Base-by-base conservation (phyloP, 2,888 invertebrate species). In the Hylaea fasciaria region DNA sequence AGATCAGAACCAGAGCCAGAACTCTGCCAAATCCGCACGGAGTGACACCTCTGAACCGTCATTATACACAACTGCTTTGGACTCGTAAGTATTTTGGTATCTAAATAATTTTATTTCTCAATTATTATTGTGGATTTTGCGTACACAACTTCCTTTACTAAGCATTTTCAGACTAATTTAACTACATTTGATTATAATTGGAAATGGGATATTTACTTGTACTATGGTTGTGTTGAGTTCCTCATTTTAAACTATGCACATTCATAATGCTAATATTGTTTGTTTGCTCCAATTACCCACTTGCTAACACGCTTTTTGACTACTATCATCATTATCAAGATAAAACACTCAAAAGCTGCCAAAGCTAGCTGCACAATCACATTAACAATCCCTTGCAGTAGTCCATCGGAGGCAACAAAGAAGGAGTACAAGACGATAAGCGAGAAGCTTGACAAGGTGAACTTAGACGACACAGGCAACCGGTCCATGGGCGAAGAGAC, bases 1-100 rank as follows among this genome's bases (percentile, higher is more conserved):
- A 82, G 84, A 86, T 59, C 88, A 88, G 66, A 91, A 87, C 43
- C 82, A 85, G 54, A 90, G 87, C 61, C 79, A 83, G 32, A 81
- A 73, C 49, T 91, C 91, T 29, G 74, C 78, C 0, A 88, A 93
- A 37, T 93, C 93, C 9, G 86, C 86, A 0, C 87, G 92, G 59
- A 95, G 95, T 77, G 95, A 95, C 87, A 94, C 95, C 52, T 95
- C 96, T 74, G 95, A 95, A 71, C 95, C 96, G 43, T 96, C 96
- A 17, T 86, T 97, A 37, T 96, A 97, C 74, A 93, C 95, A 79
- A 95, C 96, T 62, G 96, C 97, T 4, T 87, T 96, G 71, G 96
- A 97, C 78, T 96, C 95, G 94, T 95, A 83, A 94, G 94, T 93
- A 66, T 67, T 52, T 63, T 7, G 14, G 5, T 10, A 37, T 37